Percentiles rank a stretch among this genome's conserved stretches.
phyloP scores from a whole-genome alignment of 2,888 invertebrate species.

The Ariolimax columbianus region DNA sequence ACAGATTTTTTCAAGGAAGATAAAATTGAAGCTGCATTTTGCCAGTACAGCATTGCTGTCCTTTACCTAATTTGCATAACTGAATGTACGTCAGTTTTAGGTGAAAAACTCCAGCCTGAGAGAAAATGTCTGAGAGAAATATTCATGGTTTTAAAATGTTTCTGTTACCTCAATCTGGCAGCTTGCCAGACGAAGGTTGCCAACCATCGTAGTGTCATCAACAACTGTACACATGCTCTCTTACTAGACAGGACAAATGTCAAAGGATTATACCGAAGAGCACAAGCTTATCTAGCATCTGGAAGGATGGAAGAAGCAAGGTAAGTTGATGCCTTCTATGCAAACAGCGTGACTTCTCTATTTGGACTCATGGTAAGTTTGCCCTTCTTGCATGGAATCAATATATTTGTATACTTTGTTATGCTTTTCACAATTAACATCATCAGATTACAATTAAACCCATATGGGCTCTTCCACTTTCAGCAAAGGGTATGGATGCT shows the following conservation, averaged over 20 bases:
- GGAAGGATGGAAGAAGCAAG: slow-evolving; percentile 79
- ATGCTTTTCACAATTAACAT: no score
- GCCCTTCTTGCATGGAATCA: no score
- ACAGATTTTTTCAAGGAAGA: slow-evolving; percentile 84
- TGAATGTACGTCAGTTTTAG: slow-evolving; percentile 35
- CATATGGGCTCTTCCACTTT: no score
- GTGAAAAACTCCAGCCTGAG: slow-evolving; percentile 25
- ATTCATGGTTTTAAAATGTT: slow-evolving; percentile 56
- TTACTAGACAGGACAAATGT: slow-evolving; percentile 79
- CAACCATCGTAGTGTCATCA: slow-evolving; percentile 84
- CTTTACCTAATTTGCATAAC: slow-evolving; percentile 83
- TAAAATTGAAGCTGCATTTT: slow-evolving; percentile 85
- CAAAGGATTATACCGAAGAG: slow-evolving; percentile 81
- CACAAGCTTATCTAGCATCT: slow-evolving; percentile 79
- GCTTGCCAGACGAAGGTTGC: slow-evolving; percentile 87
- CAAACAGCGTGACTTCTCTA: no score
- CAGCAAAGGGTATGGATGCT: no score
- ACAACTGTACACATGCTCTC: slow-evolving; percentile 82
- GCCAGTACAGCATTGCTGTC: slow-evolving; percentile 86
- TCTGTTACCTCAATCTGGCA: slow-evolving; percentile 89
- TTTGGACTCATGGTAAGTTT: no score
- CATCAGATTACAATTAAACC: no score
- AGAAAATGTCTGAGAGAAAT: slow-evolving; percentile 48
- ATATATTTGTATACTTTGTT: no score
- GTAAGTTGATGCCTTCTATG: no score